Conservation (phyloP, 2,888 invertebrate species). For the Polyommatus icarus region DNA sequence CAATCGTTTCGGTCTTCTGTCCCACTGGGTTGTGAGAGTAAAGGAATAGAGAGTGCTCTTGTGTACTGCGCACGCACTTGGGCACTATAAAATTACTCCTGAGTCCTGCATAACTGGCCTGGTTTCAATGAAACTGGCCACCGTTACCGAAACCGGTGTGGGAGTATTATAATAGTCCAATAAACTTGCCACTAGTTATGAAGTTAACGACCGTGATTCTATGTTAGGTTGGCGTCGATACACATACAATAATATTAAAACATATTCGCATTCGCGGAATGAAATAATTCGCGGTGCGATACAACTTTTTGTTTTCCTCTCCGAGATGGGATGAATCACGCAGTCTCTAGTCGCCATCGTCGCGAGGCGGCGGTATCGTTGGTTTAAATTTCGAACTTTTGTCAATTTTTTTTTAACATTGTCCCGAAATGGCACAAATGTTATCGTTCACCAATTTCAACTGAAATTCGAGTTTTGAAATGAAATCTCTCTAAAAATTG, state of each 20-base stretch:
- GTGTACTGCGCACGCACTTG: no score
- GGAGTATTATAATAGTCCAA: neutral
- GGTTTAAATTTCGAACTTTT: slow-evolving; percentile 46
- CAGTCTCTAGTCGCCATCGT: slow-evolving; percentile 55
- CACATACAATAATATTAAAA: neutral
- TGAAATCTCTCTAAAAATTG: neutral
- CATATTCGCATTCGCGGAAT: slow-evolving; percentile 24
- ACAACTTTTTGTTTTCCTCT: slow-evolving; percentile 48
- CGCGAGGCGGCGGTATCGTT: slow-evolving; percentile 53
- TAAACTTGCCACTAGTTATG: neutral
- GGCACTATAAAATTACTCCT: no score
- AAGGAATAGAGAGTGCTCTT: no score
- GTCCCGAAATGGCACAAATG: slow-evolving; percentile 32
- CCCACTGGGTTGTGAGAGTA: no score
- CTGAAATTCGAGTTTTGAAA: neutral
- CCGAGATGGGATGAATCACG: slow-evolving; percentile 68
- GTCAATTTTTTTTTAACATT: slow-evolving; percentile 38
- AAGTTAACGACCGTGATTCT: neutral
- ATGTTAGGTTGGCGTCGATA: neutral
- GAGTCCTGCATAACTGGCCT: no score
- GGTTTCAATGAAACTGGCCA: no score
- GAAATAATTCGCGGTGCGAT: slow-evolving; percentile 36
- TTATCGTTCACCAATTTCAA: slow-evolving; percentile 29
- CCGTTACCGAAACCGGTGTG: no score
- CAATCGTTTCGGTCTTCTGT: no score